These are phyloP conservation scores for Petrophora chlorosata DNA, from an alignment of 2,888 invertebrate species.

Conservation along the genomic window DNA sequence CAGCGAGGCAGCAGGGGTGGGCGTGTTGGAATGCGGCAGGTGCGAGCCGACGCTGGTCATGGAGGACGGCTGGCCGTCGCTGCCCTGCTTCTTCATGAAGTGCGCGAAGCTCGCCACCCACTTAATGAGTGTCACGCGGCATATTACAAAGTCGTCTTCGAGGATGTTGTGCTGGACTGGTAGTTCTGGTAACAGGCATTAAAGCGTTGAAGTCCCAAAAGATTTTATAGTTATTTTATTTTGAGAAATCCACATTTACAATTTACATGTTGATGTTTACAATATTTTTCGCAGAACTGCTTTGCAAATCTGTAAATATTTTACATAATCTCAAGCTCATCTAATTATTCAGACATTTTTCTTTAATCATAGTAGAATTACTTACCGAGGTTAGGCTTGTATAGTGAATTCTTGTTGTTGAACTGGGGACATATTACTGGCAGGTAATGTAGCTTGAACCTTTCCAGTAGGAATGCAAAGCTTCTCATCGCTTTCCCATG, in stretches of 20 bases:
- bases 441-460: conserved; percentile 95
- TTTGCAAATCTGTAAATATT: too few relatives aligned
- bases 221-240: too few relatives aligned
- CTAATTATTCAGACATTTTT: conserved; percentile 4
- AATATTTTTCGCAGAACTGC: too few relatives aligned
- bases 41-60: conserved; percentile 76
- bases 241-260: too few relatives aligned
- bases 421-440: conserved; percentile 96
- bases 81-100: conserved; percentile 86
- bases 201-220: not conserved
- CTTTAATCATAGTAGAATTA: conserved; percentile 12
- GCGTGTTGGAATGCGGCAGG: conserved; percentile 65
- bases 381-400: conserved; percentile 91
- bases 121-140: conserved; percentile 93
- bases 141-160: conserved; percentile 87
- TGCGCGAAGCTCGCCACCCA: conserved; percentile 95
- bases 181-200: conserved; percentile 80
- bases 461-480: conserved; percentile 95
- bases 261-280: too few relatives aligned
- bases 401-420: conserved; percentile 90
- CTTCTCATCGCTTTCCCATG: conserved; percentile 91
- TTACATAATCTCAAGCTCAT: too few relatives aligned
- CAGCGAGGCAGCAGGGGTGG: conserved; percentile 67
- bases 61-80: conserved; percentile 76
- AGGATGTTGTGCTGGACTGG: conserved; percentile 89